Conservation (phyloP, 2,797 vertebrate genomes). For the Peromyscus eremicus region DNA sequence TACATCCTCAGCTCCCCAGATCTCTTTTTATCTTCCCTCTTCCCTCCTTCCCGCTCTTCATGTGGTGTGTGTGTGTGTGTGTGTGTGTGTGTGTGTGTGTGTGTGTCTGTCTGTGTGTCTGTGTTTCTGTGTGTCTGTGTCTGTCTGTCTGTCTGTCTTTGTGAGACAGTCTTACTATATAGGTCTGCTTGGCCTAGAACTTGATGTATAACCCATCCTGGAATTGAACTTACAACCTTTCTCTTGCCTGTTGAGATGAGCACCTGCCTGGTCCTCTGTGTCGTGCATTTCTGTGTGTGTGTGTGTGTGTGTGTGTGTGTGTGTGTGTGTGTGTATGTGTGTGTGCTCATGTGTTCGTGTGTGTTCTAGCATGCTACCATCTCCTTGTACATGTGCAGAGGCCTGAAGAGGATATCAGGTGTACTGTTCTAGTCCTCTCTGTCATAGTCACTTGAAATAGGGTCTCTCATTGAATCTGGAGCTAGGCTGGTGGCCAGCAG, state of each 20-base stretch:
- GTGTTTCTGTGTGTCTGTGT: not conserved
- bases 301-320: not conserved
- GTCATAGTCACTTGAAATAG: not conserved
- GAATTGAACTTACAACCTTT: not conserved
- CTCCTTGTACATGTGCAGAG: not conserved
- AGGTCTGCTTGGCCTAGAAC: not conserved
- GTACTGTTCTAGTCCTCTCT: not conserved
- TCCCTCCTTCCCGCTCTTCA: not conserved
- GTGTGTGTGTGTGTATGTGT: not conserved
- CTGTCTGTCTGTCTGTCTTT: not conserved
- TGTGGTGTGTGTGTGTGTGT: not conserved
- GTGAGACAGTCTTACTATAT: not conserved
- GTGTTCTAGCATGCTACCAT: too few relatives aligned
- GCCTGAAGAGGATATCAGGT: not conserved
- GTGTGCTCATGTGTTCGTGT: too few relatives aligned
- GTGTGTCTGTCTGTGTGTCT: not conserved
- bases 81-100: not conserved
- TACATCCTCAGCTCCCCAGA: not conserved
- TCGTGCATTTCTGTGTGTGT: not conserved
- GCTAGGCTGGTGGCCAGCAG: not conserved
- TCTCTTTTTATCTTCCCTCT: not conserved
- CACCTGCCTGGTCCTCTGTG: too few relatives aligned
- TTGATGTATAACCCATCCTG: not conserved
- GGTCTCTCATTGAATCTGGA: not conserved
- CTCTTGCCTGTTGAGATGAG: not conserved